Evolutionary conservation across 2,888 invertebrate genomes (phyloP).

Genomic region (Noctua janthe): DNA sequence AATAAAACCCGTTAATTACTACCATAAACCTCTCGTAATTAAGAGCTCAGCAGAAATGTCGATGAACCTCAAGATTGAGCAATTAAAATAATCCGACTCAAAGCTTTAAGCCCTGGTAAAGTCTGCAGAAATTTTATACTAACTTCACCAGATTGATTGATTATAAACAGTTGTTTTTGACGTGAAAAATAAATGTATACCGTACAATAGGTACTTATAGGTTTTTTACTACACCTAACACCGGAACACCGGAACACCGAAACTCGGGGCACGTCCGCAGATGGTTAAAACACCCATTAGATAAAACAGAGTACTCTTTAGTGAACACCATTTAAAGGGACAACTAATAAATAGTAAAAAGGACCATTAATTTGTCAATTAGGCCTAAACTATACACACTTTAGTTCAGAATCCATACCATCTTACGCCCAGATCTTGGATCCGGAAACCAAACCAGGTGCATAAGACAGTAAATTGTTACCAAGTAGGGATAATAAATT

Average conservation of each 20-base stretch:
- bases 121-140: neutral
- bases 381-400: neutral
- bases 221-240: no score
- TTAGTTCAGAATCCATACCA: neutral
- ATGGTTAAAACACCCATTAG: neutral
- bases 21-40: constrained; percentile 20
- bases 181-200: neutral
- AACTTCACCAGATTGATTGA: constrained; percentile 34
- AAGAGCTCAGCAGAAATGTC: constrained; percentile 16
- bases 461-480: neutral
- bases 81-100: constrained; percentile 32
- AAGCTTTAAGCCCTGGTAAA: neutral
- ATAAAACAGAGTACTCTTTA: neutral
- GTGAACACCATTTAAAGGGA: neutral
- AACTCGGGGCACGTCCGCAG: neutral
- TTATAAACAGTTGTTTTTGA: constrained; percentile 12
- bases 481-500: constrained; percentile 27
- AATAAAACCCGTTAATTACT: constrained; percentile 12
- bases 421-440: neutral
- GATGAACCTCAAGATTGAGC: constrained; percentile 3
- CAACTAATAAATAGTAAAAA: neutral
- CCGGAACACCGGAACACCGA: neutral
- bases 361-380: neutral
- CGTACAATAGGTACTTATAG: no score
- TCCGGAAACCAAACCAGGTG: neutral